phyloP scores from a whole-genome alignment of 2,113 vertebrate species.

The Sorex araneus region DNA sequence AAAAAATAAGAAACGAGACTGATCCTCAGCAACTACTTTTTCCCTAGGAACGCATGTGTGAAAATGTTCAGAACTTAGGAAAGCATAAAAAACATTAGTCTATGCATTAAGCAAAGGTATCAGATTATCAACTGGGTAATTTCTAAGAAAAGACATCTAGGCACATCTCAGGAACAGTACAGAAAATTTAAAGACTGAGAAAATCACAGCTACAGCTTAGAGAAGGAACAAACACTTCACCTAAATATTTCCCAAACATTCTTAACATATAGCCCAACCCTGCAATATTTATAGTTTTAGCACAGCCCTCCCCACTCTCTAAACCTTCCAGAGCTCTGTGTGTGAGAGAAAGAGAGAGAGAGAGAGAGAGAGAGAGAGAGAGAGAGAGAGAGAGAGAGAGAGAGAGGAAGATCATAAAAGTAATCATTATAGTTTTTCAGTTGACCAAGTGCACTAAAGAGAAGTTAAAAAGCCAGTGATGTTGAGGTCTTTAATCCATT shows the following conservation, averaged over 20 bases:
- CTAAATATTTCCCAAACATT: not conserved
- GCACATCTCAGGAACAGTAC: not conserved
- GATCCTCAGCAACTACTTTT: not conserved
- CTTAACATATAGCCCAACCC: accelerated
- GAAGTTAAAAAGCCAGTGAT: not conserved
- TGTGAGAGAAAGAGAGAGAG: too few relatives aligned
- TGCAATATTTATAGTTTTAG: not conserved
- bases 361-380: too few relatives aligned
- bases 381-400: too few relatives aligned
- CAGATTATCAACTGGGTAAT: not conserved
- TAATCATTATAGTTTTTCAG: too few relatives aligned
- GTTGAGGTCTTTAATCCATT: too few relatives aligned
- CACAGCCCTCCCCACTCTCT: too few relatives aligned
- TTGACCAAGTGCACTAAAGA: not conserved
- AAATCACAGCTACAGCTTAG: not conserved
- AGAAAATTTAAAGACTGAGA: conserved; percentile 21
- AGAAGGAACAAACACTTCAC: not conserved
- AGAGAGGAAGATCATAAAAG: too few relatives aligned
- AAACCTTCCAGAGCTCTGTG: too few relatives aligned
- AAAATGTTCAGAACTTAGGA: not conserved
- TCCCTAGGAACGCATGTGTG: not conserved
- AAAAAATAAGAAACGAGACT: not conserved
- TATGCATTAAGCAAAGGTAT: not conserved
- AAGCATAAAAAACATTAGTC: not conserved
- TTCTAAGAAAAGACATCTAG: not conserved